A percentile compares a stretch with the other conserved stretches of the same genome.
Conservation (phyloP, 2,888 invertebrate genomes). For the Hirtodrosophila confusa region DNA sequence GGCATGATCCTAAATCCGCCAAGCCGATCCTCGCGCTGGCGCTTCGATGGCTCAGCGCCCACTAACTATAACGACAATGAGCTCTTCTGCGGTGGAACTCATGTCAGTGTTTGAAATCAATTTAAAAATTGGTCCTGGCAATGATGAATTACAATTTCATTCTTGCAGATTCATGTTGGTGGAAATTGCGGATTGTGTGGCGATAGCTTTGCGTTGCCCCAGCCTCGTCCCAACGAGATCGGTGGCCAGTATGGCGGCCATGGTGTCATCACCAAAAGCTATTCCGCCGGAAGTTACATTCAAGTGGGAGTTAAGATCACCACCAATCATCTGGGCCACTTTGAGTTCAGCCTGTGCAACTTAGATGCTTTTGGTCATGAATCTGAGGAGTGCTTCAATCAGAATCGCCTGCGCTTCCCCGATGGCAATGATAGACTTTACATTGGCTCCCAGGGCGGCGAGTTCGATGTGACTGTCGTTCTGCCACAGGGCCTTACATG, state of each 20-base stretch:
- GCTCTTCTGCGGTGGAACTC: conserved; percentile 86
- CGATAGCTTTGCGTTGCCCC: conserved; percentile 83
- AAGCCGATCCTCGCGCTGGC: conserved; percentile 86
- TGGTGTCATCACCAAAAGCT: conserved; percentile 85
- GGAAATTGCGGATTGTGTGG: conserved; percentile 86
- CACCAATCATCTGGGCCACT: conserved; percentile 85
- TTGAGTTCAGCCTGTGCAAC: conserved; percentile 85
- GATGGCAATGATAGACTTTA: conserved; percentile 75
- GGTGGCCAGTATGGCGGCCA: conserved; percentile 85
- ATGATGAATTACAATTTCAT: too few species aligned
- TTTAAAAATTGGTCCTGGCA: too few species aligned
- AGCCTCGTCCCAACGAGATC: conserved; percentile 86
- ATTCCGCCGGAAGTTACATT: conserved; percentile 59
- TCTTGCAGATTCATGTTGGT: conserved; percentile 30
- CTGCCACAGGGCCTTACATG: conserved; percentile 85
- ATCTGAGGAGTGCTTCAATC: conserved; percentile 85
- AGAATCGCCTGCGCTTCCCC: conserved; percentile 81
- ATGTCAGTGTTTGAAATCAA: conserved; percentile 58
- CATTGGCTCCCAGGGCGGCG: conserved; percentile 64
- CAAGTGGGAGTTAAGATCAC: conserved; percentile 83
- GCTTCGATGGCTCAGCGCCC: conserved; percentile 84
- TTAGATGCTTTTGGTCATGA: conserved; percentile 84
- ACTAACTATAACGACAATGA: conserved; percentile 86
- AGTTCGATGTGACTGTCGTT: conserved; percentile 71
- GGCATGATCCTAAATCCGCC: conserved; percentile 86